Conservation (phyloP, 2,113 vertebrate genomes). For the Brachypteracias leptosomus region DNA sequence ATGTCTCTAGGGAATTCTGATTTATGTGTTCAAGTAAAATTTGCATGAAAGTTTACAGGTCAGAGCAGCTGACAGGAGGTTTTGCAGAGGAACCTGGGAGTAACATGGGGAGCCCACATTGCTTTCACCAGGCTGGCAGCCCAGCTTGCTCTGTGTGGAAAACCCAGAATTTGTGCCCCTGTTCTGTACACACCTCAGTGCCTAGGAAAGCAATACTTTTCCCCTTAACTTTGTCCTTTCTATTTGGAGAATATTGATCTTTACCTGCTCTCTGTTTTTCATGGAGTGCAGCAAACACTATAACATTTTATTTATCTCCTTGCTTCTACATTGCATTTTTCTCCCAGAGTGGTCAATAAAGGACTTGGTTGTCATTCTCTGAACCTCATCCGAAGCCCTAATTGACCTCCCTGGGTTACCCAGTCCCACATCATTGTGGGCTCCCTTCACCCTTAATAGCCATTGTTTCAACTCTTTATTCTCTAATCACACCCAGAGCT, state of each 20-base stretch:
- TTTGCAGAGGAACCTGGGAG: neutral
- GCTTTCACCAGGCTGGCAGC: neutral
- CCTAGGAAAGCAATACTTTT: neutral
- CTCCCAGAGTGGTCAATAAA: neutral
- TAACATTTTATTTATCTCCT: conserved; percentile 1
- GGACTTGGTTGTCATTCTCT: neutral
- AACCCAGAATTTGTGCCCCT: neutral
- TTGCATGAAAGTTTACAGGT: neutral
- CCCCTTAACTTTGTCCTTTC: conserved; percentile 11
- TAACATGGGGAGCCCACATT: neutral
- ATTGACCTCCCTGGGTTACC: neutral
- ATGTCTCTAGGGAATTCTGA: neutral
- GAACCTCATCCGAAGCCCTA: neutral
- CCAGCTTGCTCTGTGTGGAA: neutral
- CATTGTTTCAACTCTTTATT: neutral
- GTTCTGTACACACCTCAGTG: neutral
- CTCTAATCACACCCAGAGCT: neutral
- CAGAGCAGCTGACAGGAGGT: neutral
- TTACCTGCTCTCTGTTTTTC: neutral
- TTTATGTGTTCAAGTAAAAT: neutral
- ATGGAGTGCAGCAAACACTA: neutral
- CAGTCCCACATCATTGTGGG: neutral
- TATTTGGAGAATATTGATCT: conserved; percentile 23
- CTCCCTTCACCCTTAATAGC: neutral
- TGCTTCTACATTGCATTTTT: neutral